phyloP scores from a whole-genome alignment of 37 sponge, comb jelly and placozoan genomes.

The Petrosia ficiformis region DNA sequence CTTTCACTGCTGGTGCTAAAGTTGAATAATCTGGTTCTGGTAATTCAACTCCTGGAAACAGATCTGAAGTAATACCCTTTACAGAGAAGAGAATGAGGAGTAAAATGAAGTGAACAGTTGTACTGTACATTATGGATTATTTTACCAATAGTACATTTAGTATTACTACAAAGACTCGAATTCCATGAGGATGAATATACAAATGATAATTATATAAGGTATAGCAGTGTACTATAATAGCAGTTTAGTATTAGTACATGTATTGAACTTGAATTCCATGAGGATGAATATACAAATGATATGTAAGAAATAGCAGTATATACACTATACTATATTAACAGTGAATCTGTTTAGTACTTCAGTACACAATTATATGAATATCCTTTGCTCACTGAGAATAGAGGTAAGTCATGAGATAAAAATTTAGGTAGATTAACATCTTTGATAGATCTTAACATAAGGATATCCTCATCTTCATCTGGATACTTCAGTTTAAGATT shows the following conservation, averaged over 20 bases:
- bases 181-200: neutral
- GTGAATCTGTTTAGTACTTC: no score
- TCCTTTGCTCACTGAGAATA: constrained; percentile 71
- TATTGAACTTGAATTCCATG: neutral
- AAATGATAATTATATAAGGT: neutral
- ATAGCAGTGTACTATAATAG: neutral
- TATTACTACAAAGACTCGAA: neutral
- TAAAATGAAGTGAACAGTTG: neutral
- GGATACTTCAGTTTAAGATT: constrained; percentile 99
- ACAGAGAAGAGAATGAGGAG: neutral
- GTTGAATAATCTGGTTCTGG: constrained; percentile 94
- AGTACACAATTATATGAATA: no score
- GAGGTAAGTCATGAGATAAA: constrained; percentile 91
- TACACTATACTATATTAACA: neutral
- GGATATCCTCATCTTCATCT: constrained; percentile 94
- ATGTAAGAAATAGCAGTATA: neutral
- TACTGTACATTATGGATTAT: constrained; percentile 5
- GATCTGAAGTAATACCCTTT: constrained; percentile 94
- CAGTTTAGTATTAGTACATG: constrained; percentile 2
- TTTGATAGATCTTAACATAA: constrained; percentile 93
- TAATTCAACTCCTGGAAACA: constrained; percentile 93
- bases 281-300: neutral
- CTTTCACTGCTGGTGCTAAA: constrained; percentile 75
- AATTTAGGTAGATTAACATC: constrained; percentile 99
- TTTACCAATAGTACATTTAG: neutral